Conservation (phyloP, 1,140 invertebrate genomes). For the Drosophila sp. region DNA sequence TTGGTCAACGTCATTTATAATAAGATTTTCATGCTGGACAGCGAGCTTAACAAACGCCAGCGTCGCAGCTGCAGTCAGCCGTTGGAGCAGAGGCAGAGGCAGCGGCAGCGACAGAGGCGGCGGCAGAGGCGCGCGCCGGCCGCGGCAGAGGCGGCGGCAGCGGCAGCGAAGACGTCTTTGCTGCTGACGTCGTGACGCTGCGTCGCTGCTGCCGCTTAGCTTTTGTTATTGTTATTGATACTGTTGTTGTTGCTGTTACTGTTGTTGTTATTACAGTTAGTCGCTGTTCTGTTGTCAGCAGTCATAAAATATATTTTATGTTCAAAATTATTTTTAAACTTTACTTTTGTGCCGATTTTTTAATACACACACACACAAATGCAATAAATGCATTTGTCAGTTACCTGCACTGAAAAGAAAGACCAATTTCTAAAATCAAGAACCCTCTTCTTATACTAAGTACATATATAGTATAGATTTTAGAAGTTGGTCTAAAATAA, state of each 20-base stretch:
- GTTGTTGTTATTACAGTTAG: constrained; percentile 38
- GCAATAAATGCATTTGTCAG: constrained; percentile 15
- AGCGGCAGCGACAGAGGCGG: neutral
- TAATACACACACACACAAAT: constrained; percentile 9
- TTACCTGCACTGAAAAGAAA: too few relatives aligned
- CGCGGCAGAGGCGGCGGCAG: neutral
- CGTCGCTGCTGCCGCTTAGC: constrained; percentile 6
- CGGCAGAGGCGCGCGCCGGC: too few relatives aligned
- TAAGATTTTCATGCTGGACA: constrained; percentile 59
- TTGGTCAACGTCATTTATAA: constrained; percentile 70
- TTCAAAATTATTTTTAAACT: constrained; percentile 65
- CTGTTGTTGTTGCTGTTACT: constrained; percentile 24
- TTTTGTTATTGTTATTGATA: too few relatives aligned
- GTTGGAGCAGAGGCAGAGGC: neutral
- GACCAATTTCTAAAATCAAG: too few relatives aligned
- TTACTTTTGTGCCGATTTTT: constrained; percentile 28
- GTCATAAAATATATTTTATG: constrained; percentile 63
- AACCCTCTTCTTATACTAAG: too few relatives aligned
- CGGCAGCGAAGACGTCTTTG: constrained; percentile 31
- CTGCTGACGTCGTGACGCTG: constrained; percentile 14
- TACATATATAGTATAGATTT: too few relatives aligned
- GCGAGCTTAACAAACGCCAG: constrained; percentile 23
- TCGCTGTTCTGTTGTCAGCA: constrained; percentile 30
- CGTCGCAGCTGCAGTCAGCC: constrained; percentile 19
- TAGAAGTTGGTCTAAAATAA: too few relatives aligned